phyloP scores from a whole-genome alignment of 1,140 invertebrate genomes.

The Drosophila subpulchrella region DNA sequence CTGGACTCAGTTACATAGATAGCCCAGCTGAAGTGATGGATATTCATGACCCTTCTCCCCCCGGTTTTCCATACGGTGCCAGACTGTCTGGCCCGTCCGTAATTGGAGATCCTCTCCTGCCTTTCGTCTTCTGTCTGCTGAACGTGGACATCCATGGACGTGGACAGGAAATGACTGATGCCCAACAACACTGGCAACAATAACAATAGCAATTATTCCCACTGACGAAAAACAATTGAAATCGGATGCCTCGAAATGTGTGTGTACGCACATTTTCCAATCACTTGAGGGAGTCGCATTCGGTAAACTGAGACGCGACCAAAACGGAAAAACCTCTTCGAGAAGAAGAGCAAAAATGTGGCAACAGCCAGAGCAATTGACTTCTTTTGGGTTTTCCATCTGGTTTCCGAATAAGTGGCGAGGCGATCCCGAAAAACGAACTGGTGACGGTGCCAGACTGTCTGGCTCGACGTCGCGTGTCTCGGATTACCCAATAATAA shows the following conservation, averaged over 20 bases:
- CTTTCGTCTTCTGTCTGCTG: neutral
- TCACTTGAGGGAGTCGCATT: conserved; percentile 31
- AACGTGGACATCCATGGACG: neutral
- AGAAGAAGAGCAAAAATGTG: conserved; percentile 17
- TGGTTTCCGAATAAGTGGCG: conserved; percentile 71
- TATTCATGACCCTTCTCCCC: neutral
- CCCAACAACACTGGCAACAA: conserved; percentile 42
- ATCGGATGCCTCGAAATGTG: conserved; percentile 41
- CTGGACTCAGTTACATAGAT: neutral
- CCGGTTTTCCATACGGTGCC: conserved; percentile 49
- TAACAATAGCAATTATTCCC: conserved; percentile 52
- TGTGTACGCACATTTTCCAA: conserved; percentile 49
- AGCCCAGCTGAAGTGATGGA: conserved; percentile 5
- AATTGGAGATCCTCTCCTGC: conserved; percentile 44
- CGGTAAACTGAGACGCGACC: conserved; percentile 61
- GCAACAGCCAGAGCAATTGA: conserved; percentile 28
- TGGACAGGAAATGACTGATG: conserved; percentile 69
- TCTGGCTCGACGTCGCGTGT: conserved; percentile 20
- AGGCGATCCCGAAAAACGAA: neutral
- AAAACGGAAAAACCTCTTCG: conserved; percentile 79
- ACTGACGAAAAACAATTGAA: conserved; percentile 44
- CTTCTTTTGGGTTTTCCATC: conserved; percentile 64
- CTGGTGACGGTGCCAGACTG: conserved; percentile 45
- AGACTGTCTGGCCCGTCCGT: conserved; percentile 70
- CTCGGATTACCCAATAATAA: conserved; percentile 25